A percentile compares a stretch with the other conserved stretches of the same genome.
Conservation (phyloP, 2,113 vertebrate genomes). For the Apistogramma diplotaenia region DNA sequence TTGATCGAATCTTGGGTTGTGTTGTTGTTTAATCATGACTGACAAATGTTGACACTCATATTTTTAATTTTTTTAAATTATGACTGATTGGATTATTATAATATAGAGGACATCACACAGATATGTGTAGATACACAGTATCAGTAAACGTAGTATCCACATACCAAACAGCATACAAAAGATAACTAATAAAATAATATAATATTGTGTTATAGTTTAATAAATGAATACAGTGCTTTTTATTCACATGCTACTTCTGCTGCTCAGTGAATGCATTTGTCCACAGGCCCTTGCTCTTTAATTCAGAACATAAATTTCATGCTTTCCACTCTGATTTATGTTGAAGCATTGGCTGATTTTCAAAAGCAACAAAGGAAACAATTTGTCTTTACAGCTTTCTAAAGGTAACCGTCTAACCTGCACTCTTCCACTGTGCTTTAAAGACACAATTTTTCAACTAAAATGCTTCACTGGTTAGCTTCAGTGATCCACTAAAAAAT, state of each 20-base stretch:
- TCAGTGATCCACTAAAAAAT: background rate
- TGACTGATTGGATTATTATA: background rate
- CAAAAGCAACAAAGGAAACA: slow-evolving; percentile 16
- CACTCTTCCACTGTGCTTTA: background rate
- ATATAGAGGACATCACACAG: background rate
- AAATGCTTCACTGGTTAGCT: background rate
- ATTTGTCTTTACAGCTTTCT: slow-evolving; percentile 1
- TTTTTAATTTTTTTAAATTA: background rate
- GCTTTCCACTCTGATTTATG: slow-evolving; percentile 15
- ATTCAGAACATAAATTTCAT: slow-evolving; percentile 18
- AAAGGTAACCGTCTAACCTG: background rate
- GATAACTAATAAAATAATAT: background rate
- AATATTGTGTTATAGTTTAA: background rate
- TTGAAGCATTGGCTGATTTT: slow-evolving; percentile 27
- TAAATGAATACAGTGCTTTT: background rate
- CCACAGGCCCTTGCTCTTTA: slow-evolving; percentile 17
- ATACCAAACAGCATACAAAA: background rate
- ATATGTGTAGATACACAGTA: background rate
- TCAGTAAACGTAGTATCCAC: background rate
- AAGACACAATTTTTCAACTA: background rate
- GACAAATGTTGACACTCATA: background rate
- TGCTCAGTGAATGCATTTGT: background rate
- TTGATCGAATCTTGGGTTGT: background rate
- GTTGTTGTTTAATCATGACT: background rate
- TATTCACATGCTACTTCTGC: background rate